Percentiles rank a stretch among this genome's conserved stretches.
These are phyloP conservation scores for Lithophane ornitopus DNA, from an alignment of 2,888 invertebrate genomes.

Conservation along the genomic window DNA sequence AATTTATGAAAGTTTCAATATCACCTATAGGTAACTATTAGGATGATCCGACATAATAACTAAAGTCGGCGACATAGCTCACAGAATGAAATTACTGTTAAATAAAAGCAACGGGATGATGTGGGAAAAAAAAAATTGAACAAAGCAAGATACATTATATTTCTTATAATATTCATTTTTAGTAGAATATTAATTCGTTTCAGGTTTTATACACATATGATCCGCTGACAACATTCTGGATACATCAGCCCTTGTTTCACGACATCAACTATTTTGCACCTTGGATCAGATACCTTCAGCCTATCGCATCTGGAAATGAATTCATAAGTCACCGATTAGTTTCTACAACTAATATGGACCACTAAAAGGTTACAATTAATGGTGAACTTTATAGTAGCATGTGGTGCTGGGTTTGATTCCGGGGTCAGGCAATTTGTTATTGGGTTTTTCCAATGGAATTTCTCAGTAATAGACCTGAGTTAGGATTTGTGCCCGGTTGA, in stretches of 20 bases:
- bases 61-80: background rate
- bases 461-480: too few relatives aligned
- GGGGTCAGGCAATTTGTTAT: too few relatives aligned
- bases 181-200: background rate
- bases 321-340: background rate
- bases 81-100: background rate
- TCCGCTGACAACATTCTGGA: conserved; percentile 19
- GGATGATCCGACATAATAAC: background rate
- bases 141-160: too few relatives aligned
- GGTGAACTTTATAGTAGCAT: too few relatives aligned
- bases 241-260: background rate
- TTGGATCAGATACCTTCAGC: background rate
- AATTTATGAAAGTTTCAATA: background rate
- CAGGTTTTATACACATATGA: background rate
- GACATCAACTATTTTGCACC: background rate
- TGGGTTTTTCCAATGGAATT: too few relatives aligned
- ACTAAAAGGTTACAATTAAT: background rate
- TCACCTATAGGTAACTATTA: background rate
- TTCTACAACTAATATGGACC: background rate
- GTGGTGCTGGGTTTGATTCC: too few relatives aligned
- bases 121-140: background rate
- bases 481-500: too few relatives aligned
- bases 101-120: background rate
- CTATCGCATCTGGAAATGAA: conserved; percentile 4
- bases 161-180: background rate